Conservation (phyloP, 2,888 invertebrate genomes). For the Pandemis corylana region DNA sequence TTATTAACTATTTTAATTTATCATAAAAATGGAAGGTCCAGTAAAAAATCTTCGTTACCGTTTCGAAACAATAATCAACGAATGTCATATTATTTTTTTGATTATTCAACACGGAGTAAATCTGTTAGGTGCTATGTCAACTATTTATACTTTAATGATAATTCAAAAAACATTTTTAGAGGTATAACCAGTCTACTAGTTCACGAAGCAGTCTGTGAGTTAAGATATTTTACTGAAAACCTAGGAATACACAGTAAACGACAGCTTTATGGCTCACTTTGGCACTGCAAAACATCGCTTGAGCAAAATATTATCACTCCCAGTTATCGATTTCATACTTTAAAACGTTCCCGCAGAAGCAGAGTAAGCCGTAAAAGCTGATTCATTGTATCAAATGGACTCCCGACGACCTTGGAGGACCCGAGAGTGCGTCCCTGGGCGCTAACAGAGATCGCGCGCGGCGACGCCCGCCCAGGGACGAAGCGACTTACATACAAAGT, state of each 20-base stretch:
- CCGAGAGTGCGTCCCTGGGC: slow-evolving; percentile 34
- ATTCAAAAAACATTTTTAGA: slow-evolving; percentile 74
- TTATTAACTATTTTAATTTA: slow-evolving; percentile 39
- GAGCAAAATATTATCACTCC: slow-evolving; percentile 72
- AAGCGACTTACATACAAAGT: slow-evolving; percentile 63
- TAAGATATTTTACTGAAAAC: slow-evolving; percentile 79
- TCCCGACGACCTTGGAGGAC: slow-evolving; percentile 44
- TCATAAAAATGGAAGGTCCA: slow-evolving; percentile 57
- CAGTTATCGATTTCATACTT: slow-evolving; percentile 61
- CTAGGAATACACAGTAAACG: slow-evolving; percentile 67
- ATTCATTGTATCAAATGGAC: slow-evolving; percentile 58
- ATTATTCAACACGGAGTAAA: slow-evolving; percentile 66
- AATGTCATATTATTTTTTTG: slow-evolving; percentile 60
- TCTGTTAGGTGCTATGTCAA: slow-evolving; percentile 71
- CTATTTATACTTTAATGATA: slow-evolving; percentile 66
- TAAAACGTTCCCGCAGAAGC: slow-evolving; percentile 70
- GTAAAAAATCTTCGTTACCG: slow-evolving; percentile 67
- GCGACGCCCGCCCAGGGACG: slow-evolving; percentile 50
- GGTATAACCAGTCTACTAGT: slow-evolving; percentile 82
- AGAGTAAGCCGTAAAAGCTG: slow-evolving; percentile 83
- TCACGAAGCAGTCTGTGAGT: slow-evolving; percentile 81
- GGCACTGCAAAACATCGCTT: slow-evolving; percentile 79
- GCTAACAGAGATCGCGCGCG: neutral
- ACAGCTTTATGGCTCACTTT: slow-evolving; percentile 83
- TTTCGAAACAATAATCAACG: slow-evolving; percentile 60